phyloP scores from a whole-genome alignment of 2,888 invertebrate species.

The Ctena decussata region DNA sequence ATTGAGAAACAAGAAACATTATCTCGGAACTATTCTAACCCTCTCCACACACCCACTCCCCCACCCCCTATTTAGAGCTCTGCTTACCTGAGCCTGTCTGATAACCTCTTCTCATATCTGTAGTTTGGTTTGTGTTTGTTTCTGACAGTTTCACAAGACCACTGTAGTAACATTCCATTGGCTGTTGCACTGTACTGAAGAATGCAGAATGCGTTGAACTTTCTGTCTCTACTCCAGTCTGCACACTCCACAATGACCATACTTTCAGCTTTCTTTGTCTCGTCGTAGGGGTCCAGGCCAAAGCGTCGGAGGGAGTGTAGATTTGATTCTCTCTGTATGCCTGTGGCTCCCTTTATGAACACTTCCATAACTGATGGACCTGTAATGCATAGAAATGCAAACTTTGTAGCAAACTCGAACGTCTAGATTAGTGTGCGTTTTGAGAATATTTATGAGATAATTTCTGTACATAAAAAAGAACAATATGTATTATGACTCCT shows the following conservation, averaged over 20 bases:
- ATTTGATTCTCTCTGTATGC: constrained; percentile 74
- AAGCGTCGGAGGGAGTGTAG: constrained; percentile 62
- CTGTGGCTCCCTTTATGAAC: constrained; percentile 68
- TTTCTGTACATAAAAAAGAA: too few relatives aligned
- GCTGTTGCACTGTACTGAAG: constrained; percentile 75
- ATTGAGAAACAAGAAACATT: too few relatives aligned
- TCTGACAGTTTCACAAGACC: constrained; percentile 67
- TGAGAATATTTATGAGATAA: too few relatives aligned
- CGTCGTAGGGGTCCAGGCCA: constrained; percentile 57
- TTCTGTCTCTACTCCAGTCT: constrained; percentile 75
- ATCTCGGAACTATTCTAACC: too few relatives aligned
- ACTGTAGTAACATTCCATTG: constrained; percentile 77
- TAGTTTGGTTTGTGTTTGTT: constrained; percentile 3
- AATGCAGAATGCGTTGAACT: constrained; percentile 77
- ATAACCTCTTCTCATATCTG: constrained; percentile 28
- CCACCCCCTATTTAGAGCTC: too few relatives aligned
- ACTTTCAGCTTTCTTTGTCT: constrained; percentile 41
- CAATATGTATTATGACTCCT: too few relatives aligned
- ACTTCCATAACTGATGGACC: constrained; percentile 70
- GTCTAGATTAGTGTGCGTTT: too few relatives aligned
- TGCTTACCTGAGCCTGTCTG: constrained; percentile 33
- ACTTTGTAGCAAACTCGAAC: too few relatives aligned
- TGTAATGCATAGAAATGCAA: too few relatives aligned
- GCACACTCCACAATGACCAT: constrained; percentile 76
- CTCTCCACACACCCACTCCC: too few relatives aligned